These are phyloP conservation scores for Pandemis corylana DNA, from an alignment of 2,888 invertebrate species.

Conservation along the genomic window DNA sequence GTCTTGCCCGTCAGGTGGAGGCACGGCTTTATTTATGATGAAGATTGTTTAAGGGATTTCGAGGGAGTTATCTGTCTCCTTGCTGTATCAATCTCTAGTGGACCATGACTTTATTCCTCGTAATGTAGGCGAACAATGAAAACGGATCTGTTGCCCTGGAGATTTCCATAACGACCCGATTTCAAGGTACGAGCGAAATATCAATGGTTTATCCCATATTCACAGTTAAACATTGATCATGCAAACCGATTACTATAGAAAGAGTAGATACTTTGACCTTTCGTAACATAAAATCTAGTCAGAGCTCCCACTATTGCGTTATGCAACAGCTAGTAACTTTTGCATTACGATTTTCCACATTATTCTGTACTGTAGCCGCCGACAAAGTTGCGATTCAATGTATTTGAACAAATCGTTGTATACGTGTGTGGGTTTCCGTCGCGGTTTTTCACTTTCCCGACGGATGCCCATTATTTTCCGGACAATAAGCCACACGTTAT, in stretches of 20 bases:
- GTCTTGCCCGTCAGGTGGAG: constrained; percentile 55
- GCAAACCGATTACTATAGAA: too few species aligned
- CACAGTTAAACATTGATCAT: too few species aligned
- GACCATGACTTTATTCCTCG: not conserved
- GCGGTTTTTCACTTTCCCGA: constrained; percentile 36
- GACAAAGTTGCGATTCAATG: constrained; percentile 8
- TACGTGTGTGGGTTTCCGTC: constrained; percentile 21
- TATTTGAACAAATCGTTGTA: constrained; percentile 17
- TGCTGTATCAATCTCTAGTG: constrained; percentile 12
- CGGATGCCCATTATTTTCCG: constrained; percentile 38
- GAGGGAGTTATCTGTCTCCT: constrained; percentile 9
- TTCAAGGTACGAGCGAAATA: too few species aligned
- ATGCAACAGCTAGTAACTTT: not conserved
- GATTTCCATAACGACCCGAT: too few species aligned
- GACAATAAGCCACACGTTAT: constrained; percentile 36
- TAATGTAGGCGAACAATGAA: not conserved
- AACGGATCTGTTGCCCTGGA: not conserved
- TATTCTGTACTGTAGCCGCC: not conserved
- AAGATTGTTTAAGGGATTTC: constrained; percentile 38
- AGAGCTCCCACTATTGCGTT: not conserved
- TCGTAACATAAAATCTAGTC: not conserved
- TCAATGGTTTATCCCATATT: too few species aligned
- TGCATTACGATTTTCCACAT: not conserved
- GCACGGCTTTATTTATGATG: constrained; percentile 47
- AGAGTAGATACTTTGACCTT: not conserved